Percentiles rank a stretch among this genome's conserved stretches.
These are phyloP conservation scores for Prietella phreatophila DNA, from an alignment of 2,113 vertebrate genomes.

Conservation along the genomic window DNA sequence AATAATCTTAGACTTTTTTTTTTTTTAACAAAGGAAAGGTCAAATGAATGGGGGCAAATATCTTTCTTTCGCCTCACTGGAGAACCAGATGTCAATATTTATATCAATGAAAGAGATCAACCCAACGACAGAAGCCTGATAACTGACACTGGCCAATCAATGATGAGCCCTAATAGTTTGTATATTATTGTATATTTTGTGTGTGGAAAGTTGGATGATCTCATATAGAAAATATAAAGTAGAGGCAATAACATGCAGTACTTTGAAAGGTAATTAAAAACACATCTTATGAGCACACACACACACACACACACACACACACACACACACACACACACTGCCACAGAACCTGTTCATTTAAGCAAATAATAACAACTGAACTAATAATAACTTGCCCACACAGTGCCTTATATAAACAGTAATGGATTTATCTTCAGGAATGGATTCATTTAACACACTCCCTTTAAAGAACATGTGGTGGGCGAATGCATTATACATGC, in stretches of 20 bases:
- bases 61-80: neutral
- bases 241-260: neutral
- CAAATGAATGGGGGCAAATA: neutral
- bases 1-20: slow-evolving; percentile 23
- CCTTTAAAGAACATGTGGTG: slow-evolving; percentile 4
- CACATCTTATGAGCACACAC: slow-evolving; percentile 29
- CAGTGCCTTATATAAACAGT: slow-evolving; percentile 14
- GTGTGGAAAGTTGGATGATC: neutral
- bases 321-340: slow-evolving; percentile 10
- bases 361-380: slow-evolving; percentile 34
- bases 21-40: slow-evolving; percentile 22
- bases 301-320: neutral
- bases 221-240: neutral
- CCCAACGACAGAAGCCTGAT: neutral
- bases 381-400: slow-evolving; percentile 46
- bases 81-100: neutral
- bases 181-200: neutral
- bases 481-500: neutral
- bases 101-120: neutral
- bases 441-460: slow-evolving; percentile 4
- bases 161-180: neutral
- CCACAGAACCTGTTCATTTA: slow-evolving; percentile 42
- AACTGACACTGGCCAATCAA: slow-evolving; percentile 1
- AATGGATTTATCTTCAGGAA: slow-evolving; percentile 35
- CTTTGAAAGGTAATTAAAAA: slow-evolving; percentile 39